Evolutionary conservation across 2,797 vertebrate species (phyloP).

Genomic region (Acanthis flammea): DNA sequence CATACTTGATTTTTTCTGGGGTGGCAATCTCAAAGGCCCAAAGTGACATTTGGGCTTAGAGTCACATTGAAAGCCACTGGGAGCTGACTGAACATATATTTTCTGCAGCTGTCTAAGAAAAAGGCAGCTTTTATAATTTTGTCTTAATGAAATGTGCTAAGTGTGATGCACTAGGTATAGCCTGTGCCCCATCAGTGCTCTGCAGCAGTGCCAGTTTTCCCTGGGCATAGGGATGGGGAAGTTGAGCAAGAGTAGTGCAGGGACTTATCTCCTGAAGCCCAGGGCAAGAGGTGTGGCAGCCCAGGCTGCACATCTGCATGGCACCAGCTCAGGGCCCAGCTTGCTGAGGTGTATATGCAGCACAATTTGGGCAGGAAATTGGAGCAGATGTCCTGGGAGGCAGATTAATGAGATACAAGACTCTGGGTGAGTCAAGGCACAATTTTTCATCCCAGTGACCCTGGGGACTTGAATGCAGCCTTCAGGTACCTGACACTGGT

Average conservation of each 20-base stretch:
- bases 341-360: neutral
- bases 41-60: neutral
- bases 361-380: neutral
- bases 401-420: neutral
- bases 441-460: neutral
- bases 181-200: neutral
- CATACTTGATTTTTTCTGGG: neutral
- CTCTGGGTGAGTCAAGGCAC: neutral
- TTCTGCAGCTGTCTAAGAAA: neutral
- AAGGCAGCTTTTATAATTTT: neutral
- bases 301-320: accelerated
- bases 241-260: neutral
- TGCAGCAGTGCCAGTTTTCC: neutral
- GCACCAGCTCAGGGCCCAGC: too few relatives aligned
- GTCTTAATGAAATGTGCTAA: neutral
- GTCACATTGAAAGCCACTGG: neutral
- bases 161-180: neutral
- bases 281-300: neutral
- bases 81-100: neutral
- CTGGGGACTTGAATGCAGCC: neutral
- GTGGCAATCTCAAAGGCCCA: neutral
- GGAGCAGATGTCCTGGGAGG: neutral
- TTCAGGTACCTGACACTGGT: neutral
- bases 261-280: neutral
- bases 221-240: neutral